Evolutionary conservation across 2,797 vertebrate species (phyloP).

Genomic region (Anisognathus igniventris): DNA sequence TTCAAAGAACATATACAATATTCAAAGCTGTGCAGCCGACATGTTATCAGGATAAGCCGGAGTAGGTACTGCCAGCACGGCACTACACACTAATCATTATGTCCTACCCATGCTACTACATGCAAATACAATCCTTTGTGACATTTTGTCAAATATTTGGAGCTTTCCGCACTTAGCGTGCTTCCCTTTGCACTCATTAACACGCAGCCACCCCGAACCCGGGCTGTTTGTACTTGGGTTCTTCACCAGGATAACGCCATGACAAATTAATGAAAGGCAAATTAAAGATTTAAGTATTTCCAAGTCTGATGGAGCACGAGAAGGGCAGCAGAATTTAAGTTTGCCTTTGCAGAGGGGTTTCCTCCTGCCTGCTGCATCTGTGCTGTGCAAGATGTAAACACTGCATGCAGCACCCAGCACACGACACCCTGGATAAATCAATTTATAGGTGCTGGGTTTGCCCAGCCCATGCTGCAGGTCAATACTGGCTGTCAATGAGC

Average conservation of each 20-base stretch:
- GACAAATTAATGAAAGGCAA: conserved; percentile 69
- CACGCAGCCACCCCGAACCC: conserved; percentile 56
- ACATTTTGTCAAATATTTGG: conserved; percentile 83
- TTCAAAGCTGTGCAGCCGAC: conserved; percentile 79
- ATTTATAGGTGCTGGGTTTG: conserved; percentile 56
- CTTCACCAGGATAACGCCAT: conserved; percentile 25
- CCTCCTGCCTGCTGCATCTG: neutral
- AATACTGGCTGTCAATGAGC: conserved; percentile 59
- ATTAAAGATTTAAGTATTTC: conserved; percentile 62
- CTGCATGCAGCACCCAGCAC: conserved; percentile 9
- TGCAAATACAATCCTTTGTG: conserved; percentile 81
- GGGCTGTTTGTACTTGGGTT: conserved; percentile 43
- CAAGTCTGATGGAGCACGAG: conserved; percentile 10
- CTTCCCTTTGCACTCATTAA: conserved; percentile 67
- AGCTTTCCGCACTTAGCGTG: conserved; percentile 69
- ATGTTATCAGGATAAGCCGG: conserved; percentile 77
- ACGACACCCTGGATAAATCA: conserved; percentile 56
- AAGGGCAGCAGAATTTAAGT: conserved; percentile 47
- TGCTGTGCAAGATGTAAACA: conserved; percentile 51
- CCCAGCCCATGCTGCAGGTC: conserved; percentile 53
- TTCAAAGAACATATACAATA: conserved; percentile 80
- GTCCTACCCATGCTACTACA: conserved; percentile 75
- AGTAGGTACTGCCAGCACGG: conserved; percentile 71
- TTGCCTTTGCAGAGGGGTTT: neutral
- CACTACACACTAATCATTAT: conserved; percentile 78